Conservation (phyloP, 2,113 vertebrate genomes). For the Trachemys scripta region DNA sequence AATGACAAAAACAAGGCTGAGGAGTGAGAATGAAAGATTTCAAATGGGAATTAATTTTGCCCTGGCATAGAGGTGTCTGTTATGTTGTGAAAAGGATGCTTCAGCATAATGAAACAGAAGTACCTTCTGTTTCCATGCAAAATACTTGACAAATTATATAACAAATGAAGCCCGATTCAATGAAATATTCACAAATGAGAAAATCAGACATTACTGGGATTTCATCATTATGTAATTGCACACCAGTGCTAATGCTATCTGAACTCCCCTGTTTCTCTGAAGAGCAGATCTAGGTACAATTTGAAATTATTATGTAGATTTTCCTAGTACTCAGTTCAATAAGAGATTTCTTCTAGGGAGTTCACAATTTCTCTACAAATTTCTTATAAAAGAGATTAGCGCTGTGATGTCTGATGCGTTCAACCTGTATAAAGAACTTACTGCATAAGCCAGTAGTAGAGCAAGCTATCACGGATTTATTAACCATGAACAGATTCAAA, state of each 20-base stretch:
- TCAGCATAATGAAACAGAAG: not conserved
- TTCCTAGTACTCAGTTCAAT: not conserved
- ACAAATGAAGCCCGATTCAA: not conserved
- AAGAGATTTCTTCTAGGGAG: not conserved
- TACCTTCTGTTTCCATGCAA: not conserved
- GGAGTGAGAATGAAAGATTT: not conserved
- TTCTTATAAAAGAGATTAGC: not conserved
- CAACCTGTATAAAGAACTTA: not conserved
- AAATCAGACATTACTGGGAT: not conserved
- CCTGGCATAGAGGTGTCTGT: not conserved
- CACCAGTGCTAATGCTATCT: not conserved
- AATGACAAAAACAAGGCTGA: not conserved
- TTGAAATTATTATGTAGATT: not conserved
- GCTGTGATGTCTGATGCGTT: not conserved
- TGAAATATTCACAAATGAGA: not conserved
- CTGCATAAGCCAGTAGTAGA: not conserved
- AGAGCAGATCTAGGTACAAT: not conserved
- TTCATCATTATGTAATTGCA: not conserved
- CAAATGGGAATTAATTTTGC: not conserved
- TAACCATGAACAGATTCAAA: not conserved
- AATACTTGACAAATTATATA: not conserved
- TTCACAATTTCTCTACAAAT: not conserved
- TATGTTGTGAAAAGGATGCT: not conserved
- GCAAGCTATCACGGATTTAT: not conserved
- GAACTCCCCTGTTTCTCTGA: not conserved